Evolutionary conservation across 2,888 invertebrate genomes (phyloP).

Genomic region (Halictus ligatus): DNA sequence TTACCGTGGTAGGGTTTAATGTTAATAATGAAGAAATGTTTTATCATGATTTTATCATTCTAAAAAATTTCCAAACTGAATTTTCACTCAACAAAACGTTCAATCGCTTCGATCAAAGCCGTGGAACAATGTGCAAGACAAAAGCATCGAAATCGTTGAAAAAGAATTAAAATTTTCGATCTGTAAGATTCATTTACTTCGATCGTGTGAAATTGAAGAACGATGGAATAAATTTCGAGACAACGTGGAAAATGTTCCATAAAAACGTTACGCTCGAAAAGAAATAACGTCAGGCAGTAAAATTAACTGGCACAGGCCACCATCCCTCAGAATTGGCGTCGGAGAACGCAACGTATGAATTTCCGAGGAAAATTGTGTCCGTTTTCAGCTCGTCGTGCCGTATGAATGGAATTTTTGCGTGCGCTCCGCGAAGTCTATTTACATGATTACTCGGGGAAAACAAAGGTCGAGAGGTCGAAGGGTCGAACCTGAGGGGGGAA

Average conservation of each 20-base stretch:
- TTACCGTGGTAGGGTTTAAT: no score
- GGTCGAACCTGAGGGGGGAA: neutral
- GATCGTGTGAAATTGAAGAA: neutral
- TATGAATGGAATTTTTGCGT: constrained; percentile 53
- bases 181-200: neutral
- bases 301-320: neutral
- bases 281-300: neutral
- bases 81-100: no score
- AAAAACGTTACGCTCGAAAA: no score
- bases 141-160: neutral
- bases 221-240: neutral
- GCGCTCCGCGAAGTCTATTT: constrained; percentile 16
- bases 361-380: constrained; percentile 33
- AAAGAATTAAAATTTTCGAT: neutral
- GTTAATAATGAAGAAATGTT: no score
- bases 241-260: neutral
- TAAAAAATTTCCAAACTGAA: no score
- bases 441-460: constrained; percentile 37
- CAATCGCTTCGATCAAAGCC: no score
- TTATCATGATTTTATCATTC: no score
- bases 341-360: constrained; percentile 39
- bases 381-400: constrained; percentile 16
- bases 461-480: constrained; percentile 18
- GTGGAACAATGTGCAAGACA: neutral
- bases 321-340: constrained; percentile 26